A percentile compares a stretch with the other conserved stretches of the same genome.
Conservation (phyloP, 2,888 invertebrate species). For the Yponomeuta sedellus region DNA sequence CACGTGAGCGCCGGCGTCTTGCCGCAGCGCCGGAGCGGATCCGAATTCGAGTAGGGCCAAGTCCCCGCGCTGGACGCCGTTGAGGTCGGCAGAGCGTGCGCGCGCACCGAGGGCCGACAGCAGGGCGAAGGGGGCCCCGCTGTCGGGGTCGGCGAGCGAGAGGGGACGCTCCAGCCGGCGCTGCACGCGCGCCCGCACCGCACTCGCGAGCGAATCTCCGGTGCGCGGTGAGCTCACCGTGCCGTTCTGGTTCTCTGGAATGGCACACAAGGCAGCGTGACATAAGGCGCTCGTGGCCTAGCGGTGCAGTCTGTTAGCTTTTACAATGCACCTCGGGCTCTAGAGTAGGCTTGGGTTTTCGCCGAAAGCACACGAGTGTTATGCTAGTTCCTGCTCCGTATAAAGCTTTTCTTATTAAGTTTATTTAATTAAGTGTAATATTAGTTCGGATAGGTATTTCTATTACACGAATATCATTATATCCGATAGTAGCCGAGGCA, state of each 20-base stretch:
- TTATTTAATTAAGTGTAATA: too few relatives aligned
- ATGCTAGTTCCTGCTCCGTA: too few relatives aligned
- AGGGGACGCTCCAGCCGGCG: constrained; percentile 43
- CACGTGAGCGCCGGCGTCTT: constrained; percentile 33
- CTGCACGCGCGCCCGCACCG: constrained; percentile 11
- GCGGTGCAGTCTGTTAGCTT: too few relatives aligned
- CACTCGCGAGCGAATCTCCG: neutral
- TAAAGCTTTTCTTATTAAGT: too few relatives aligned
- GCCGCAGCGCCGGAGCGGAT: neutral
- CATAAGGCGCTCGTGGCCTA: too few relatives aligned
- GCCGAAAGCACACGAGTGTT: too few relatives aligned
- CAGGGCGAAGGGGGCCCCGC: constrained; percentile 32
- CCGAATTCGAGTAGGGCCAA: neutral
- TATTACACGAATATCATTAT: too few relatives aligned
- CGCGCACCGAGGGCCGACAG: constrained; percentile 40
- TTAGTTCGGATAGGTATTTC: too few relatives aligned
- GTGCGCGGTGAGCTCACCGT: neutral
- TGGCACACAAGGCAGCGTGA: neutral
- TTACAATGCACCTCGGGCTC: too few relatives aligned
- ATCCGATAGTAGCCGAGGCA: too few relatives aligned
- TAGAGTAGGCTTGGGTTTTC: too few relatives aligned
- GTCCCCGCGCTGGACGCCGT: constrained; percentile 24
- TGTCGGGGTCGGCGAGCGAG: constrained; percentile 46
- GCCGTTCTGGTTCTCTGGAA: constrained; percentile 36
- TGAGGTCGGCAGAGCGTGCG: constrained; percentile 43